Evolutionary conservation across 1,140 invertebrate species (phyloP).

Genomic region (Scaptomyza graminum): DNA sequence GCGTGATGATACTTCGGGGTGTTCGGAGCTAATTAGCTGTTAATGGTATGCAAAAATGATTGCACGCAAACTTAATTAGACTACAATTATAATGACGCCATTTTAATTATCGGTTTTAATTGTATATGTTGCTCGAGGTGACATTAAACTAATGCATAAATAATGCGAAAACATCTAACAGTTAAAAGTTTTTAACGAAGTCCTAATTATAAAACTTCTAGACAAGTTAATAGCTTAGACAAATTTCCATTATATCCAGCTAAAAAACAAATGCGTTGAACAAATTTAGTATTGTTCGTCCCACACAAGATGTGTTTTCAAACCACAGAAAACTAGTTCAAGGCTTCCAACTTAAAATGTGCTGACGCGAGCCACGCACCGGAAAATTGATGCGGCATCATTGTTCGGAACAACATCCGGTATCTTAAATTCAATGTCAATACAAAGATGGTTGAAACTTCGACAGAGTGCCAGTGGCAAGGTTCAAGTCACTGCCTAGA

Average conservation of each 20-base stretch:
- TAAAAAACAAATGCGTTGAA: conserved; percentile 43
- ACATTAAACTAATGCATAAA: conserved; percentile 56
- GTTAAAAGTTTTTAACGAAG: conserved; percentile 72
- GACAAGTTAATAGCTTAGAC: conserved; percentile 42
- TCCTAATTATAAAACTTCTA: conserved; percentile 77
- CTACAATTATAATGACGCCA: conserved; percentile 49
- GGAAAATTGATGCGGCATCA: conserved; percentile 41
- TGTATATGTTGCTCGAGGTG: conserved; percentile 21
- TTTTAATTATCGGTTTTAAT: conserved; percentile 61
- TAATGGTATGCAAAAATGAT: conserved; percentile 50
- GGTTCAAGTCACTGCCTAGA: conserved; percentile 7
- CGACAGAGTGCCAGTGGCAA: conserved; percentile 8
- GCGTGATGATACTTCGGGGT: not conserved
- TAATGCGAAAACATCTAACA: conserved; percentile 28
- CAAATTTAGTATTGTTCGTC: conserved; percentile 64
- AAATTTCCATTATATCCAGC: conserved; percentile 28
- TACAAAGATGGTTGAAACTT: conserved; percentile 38
- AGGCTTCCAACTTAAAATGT: conserved; percentile 62
- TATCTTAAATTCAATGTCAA: conserved; percentile 63
- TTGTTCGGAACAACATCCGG: not conserved
- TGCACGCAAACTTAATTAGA: conserved; percentile 70
- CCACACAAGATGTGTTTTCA: conserved; percentile 19
- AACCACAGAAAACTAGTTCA: conserved; percentile 58
- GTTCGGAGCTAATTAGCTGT: conserved; percentile 14
- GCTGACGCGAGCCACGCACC: conserved; percentile 33